phyloP scores from a whole-genome alignment of 1,140 invertebrate species.

The Gryon sp. region DNA sequence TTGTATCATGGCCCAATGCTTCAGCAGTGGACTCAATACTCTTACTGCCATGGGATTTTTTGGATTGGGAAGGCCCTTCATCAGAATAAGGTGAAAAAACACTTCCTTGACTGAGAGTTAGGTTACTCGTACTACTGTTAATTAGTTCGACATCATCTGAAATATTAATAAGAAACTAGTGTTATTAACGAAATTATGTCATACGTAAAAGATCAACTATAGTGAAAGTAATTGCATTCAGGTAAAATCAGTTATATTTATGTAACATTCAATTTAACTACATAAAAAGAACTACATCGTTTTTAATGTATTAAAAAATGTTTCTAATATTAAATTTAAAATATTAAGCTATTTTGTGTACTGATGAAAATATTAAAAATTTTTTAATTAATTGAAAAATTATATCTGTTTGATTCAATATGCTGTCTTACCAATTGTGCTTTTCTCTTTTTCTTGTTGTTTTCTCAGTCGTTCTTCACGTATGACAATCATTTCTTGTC shows the following conservation, averaged over 20 bases:
- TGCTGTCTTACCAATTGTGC: neutral
- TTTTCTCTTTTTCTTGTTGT: constrained; percentile 12
- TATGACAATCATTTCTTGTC: neutral
- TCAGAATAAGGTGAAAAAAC: constrained; percentile 1
- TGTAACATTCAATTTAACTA: too few species aligned
- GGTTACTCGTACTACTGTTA: constrained; percentile 1
- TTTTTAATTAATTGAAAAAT: neutral
- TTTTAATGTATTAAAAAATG: constrained; percentile 9
- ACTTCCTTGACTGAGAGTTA: constrained; percentile 10
- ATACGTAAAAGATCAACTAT: too few species aligned
- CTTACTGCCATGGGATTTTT: constrained; percentile 12
- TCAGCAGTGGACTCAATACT: constrained; percentile 8
- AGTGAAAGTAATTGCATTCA: too few species aligned
- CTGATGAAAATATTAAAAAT: neutral
- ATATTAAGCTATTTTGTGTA: too few species aligned
- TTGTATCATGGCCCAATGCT: constrained; percentile 4
- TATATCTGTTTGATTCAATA: neutral
- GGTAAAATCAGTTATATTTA: too few species aligned
- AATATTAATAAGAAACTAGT: constrained; percentile 1
- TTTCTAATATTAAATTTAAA: too few species aligned
- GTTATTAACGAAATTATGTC: too few species aligned
- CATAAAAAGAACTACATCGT: too few species aligned
- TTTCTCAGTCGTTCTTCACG: constrained; percentile 1
- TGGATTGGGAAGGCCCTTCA: neutral
- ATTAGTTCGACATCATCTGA: constrained; percentile 9